These are phyloP conservation scores for Stenichneumon culpator DNA, from an alignment of 2,888 invertebrate genomes.

Conservation along the genomic window DNA sequence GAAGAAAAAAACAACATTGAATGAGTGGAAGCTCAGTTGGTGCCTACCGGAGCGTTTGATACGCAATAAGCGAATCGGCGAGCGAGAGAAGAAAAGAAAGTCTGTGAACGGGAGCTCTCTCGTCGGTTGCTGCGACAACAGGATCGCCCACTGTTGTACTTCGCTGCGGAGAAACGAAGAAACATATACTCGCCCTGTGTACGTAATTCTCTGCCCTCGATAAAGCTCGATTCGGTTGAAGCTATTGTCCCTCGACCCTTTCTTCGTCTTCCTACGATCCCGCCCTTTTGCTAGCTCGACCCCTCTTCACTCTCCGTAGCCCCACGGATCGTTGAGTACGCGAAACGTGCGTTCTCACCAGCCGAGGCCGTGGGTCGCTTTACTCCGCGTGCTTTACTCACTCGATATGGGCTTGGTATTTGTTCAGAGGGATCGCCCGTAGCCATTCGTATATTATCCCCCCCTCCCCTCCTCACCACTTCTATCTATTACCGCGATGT, in stretches of 20 bases:
- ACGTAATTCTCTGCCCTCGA: slow-evolving; percentile 5
- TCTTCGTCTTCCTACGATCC: not conserved
- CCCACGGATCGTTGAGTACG: slow-evolving; percentile 19
- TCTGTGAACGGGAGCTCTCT: not conserved
- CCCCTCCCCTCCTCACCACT: not conserved
- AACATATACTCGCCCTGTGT: slow-evolving; percentile 1
- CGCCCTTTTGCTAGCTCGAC: not conserved
- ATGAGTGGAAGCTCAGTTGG: slow-evolving; percentile 12
- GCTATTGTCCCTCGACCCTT: slow-evolving; percentile 24
- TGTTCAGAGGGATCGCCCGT: slow-evolving; percentile 16
- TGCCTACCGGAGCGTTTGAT: slow-evolving; percentile 4
- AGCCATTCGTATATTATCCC: not conserved
- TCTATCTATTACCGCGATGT: not conserved
- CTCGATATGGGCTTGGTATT: slow-evolving; percentile 6
- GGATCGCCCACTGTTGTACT: not conserved
- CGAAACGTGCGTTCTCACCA: slow-evolving; percentile 3
- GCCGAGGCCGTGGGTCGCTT: slow-evolving; percentile 7
- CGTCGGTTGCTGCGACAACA: not conserved
- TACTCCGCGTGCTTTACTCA: slow-evolving; percentile 1
- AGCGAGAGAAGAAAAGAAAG: slow-evolving; percentile 1
- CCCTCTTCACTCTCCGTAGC: not conserved
- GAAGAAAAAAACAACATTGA: not conserved
- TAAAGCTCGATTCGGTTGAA: slow-evolving; percentile 24
- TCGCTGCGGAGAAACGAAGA: slow-evolving; percentile 3
- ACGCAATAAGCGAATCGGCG: not conserved